Conservation (phyloP, 2,113 vertebrate genomes). For the Antechinus flavipes region DNA sequence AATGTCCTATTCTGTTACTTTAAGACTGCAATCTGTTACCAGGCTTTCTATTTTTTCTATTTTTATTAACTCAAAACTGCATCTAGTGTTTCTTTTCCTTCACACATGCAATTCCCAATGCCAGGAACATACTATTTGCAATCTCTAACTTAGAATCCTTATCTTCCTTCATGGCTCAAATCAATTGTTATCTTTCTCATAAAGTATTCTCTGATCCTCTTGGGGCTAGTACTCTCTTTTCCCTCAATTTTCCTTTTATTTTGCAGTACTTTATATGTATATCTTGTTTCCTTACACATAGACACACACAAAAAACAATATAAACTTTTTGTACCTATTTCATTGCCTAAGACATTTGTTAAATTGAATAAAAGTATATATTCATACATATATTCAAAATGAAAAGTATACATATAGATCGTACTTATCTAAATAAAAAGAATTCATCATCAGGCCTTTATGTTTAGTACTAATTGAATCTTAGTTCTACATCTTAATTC, state of each 20-base stretch:
- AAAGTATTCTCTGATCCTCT: not conserved
- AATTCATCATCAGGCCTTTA: not conserved
- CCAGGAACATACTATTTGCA: not conserved
- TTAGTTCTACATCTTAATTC: not conserved
- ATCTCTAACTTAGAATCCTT: not conserved
- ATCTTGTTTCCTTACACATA: not conserved
- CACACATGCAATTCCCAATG: not conserved
- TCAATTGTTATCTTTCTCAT: not conserved
- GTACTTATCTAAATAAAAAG: not conserved
- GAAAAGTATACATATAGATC: no score
- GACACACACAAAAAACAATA: not conserved
- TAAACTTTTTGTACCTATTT: not conserved
- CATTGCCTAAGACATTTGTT: not conserved
- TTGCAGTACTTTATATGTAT: not conserved
- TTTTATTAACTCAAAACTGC: not conserved
- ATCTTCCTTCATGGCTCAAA: not conserved
- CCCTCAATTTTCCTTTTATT: not conserved
- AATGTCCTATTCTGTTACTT: not conserved
- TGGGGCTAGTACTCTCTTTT: not conserved
- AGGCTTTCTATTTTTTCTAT: not conserved
- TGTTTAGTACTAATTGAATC: not conserved
- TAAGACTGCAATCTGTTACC: not conserved
- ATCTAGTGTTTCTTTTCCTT: not conserved
- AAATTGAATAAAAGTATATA: not conserved
- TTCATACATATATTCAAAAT: no score